Evolutionary conservation across 2,888 invertebrate genomes (phyloP), one percentile per base, ranked within the genome.

Genomic region (Lordiphosa andalusiaca): DNA sequence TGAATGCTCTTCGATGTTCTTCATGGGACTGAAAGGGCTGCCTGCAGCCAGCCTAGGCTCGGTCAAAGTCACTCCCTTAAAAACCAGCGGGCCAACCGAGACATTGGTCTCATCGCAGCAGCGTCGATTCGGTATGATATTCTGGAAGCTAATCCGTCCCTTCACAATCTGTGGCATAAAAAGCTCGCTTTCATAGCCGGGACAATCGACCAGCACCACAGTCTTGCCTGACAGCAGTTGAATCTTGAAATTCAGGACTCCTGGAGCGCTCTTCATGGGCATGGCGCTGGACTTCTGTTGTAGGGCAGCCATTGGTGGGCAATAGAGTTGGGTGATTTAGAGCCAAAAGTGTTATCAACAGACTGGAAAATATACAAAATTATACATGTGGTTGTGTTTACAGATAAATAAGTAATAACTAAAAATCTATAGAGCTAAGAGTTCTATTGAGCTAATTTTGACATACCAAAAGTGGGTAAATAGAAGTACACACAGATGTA

Each of bases 121-220:
- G 0, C 81, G 71, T 1, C 86, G 74, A 42, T 69, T 71, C 0
- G 73, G 76, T 23, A 87, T 80, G 0, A 87, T 73, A 40, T 89
- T 88, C 10, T 77, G 70, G 10, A 88, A 72, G 16, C 67, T 58
- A 12, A 88, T 84, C 0, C 86, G 76, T 1, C 82, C 85, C n/a
- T 86, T 83, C 3, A 80, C 50, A 16, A 88, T 81, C n/a, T 73
- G 70, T 2, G 88, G 88, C 51, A 83, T 66, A 41, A 89, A 88
- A 1, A 88, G 66, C 49, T 89, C 88, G 0, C 81, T 67, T 48
- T 88, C 87, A 30, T 64, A 78, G 12, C 86, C 86, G 1, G 52
- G 38, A 4, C 74, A 76, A 2, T 87, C 82, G 0, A 86, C 75
- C 25, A 86, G 47, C 4, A 88, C 71, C 5, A 87, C 73, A 66